Evolutionary conservation across 2,888 invertebrate species (phyloP).

Genomic region (Drosophila tanythrix): DNA sequence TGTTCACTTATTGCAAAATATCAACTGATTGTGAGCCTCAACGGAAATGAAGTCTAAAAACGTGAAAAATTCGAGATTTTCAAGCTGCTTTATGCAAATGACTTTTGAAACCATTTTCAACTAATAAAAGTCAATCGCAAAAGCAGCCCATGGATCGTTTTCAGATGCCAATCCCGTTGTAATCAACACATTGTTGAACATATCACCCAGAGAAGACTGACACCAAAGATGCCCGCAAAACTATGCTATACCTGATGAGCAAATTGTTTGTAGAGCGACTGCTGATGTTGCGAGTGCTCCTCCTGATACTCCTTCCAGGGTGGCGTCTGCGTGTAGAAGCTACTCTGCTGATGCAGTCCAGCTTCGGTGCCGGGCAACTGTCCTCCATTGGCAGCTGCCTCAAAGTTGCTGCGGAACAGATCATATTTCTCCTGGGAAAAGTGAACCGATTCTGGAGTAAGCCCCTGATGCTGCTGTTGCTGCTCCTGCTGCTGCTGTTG

Average conservation of each 20-base stretch:
- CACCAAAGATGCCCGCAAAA: constrained; percentile 56
- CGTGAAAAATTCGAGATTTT: not conserved
- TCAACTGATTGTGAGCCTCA: constrained; percentile 52
- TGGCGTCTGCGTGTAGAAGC: constrained; percentile 84
- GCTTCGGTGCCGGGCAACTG: constrained; percentile 34
- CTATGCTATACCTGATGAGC: constrained; percentile 76
- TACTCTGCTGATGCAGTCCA: constrained; percentile 83
- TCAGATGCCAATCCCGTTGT: constrained; percentile 33
- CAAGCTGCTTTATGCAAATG: constrained; percentile 31
- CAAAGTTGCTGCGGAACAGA: constrained; percentile 87
- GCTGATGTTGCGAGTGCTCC: constrained; percentile 65
- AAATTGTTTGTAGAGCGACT: constrained; percentile 64
- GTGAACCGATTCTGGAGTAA: constrained; percentile 56
- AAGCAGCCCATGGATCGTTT: constrained; percentile 9
- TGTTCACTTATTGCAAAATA: constrained; percentile 56
- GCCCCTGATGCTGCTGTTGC: constrained; percentile 24
- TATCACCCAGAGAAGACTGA: constrained; percentile 68
- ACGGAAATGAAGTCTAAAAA: constrained; percentile 35
- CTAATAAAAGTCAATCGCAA: constrained; percentile 33
- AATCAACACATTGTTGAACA: constrained; percentile 42
- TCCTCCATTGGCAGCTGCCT: constrained; percentile 82
- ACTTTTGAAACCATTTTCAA: not conserved
- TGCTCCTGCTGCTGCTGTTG: constrained; percentile 57
- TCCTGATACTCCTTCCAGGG: constrained; percentile 85
- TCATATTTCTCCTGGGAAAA: constrained; percentile 86